phyloP scores from a whole-genome alignment of 2,797 vertebrate species.

The Sebastes alutus region DNA sequence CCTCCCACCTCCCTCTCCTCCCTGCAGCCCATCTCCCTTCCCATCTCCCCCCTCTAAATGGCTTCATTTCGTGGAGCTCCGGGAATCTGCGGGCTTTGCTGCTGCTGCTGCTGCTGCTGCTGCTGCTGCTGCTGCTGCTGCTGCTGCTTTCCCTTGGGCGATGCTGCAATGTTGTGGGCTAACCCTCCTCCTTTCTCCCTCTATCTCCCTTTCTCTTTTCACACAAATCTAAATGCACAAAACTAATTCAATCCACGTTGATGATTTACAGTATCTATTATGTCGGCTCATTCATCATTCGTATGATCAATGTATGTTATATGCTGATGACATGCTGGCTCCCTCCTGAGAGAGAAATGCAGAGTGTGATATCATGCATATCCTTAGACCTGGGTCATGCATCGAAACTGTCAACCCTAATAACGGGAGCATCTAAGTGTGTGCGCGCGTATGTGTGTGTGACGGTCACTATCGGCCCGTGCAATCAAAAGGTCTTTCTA shows the following conservation, averaged over 20 bases:
- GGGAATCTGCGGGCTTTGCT: conserved; percentile 57
- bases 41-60: conserved; percentile 63
- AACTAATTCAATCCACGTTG: conserved; percentile 38
- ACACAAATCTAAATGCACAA: conserved; percentile 20
- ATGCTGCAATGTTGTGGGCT: conserved; percentile 44
- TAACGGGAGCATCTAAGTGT: neutral
- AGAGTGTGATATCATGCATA: neutral
- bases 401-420: conserved; percentile 19
- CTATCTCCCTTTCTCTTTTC: neutral
- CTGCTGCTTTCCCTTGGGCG: conserved; percentile 39
- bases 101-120: conserved; percentile 23
- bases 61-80: conserved; percentile 69
- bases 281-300: conserved; percentile 46
- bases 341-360: conserved; percentile 18
- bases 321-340: conserved; percentile 28
- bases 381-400: conserved; percentile 1
- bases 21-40: conserved; percentile 60
- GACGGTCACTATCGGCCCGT: conserved; percentile 1
- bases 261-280: conserved; percentile 45
- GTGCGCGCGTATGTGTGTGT: conserved; percentile 9
- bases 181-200: neutral
- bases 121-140: conserved; percentile 16
- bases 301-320: neutral
- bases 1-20: conserved; percentile 57
- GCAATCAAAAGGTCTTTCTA: conserved; percentile 47